Conservation (phyloP, 2,113 vertebrate species). For the Platichthys stellatus region DNA sequence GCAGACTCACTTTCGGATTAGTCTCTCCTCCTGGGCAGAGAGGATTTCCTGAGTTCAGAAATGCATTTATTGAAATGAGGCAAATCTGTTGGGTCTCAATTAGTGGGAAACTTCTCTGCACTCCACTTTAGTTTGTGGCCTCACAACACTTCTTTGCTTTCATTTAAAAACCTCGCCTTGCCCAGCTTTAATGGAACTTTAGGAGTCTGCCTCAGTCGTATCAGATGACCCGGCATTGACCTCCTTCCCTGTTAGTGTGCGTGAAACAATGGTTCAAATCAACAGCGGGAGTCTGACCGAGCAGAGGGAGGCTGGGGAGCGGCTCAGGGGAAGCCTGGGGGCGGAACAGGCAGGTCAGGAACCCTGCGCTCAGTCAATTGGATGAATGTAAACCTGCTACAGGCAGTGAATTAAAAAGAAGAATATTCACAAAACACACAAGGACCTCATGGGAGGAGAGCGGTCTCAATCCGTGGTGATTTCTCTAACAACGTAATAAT, state of each 20-base stretch:
- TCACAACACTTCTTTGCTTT: constrained; percentile 24
- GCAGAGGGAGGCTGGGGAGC: constrained; percentile 27
- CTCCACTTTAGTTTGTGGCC: background rate
- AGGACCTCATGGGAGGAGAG: background rate
- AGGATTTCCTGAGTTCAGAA: constrained; percentile 15
- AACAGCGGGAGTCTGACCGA: constrained; percentile 28
- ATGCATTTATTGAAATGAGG: constrained; percentile 35
- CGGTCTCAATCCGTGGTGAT: background rate
- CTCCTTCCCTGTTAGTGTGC: constrained; percentile 1
- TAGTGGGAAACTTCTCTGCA: constrained; percentile 14
- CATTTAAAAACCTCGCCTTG: background rate
- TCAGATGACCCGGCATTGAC: constrained; percentile 29
- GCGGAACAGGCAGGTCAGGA: constrained; percentile 31
- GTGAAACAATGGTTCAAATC: constrained; percentile 24
- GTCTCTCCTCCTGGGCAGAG: constrained; percentile 16
- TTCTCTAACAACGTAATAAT: background rate
- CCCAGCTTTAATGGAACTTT: constrained; percentile 25
- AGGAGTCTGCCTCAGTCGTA: background rate
- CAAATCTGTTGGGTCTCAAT: constrained; percentile 62
- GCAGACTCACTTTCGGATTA: constrained; percentile 24
- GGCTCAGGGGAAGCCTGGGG: constrained; percentile 51
- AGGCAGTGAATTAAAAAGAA: background rate
- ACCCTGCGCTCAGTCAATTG: constrained; percentile 1
- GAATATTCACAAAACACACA: constrained; percentile 1
- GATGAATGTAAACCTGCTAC: constrained; percentile 25